Conservation (phyloP, 1,140 invertebrate genomes). For the Antheraea pernyi region DNA sequence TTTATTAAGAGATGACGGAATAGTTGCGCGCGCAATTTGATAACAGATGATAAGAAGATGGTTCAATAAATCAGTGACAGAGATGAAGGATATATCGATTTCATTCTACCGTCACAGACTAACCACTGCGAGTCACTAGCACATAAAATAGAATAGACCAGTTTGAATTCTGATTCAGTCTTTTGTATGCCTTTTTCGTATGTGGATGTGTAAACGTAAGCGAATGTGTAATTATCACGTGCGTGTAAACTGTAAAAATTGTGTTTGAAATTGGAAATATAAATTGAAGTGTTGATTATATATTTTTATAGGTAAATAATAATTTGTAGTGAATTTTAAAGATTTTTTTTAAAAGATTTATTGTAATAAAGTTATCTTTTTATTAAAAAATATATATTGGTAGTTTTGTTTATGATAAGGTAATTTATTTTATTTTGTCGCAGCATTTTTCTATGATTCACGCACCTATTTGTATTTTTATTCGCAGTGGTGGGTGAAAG, state of each 20-base stretch:
- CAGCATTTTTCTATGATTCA: conserved; percentile 8
- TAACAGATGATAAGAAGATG: conserved; percentile 48
- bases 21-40: conserved; percentile 49
- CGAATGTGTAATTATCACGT: conserved; percentile 45
- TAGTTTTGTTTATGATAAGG: neutral
- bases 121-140: conserved; percentile 5
- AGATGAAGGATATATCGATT: conserved; percentile 43
- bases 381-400: neutral
- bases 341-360: no score
- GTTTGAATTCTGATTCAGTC: conserved; percentile 38
- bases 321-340: no score
- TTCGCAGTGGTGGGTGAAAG: conserved; percentile 58
- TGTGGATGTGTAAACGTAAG: conserved; percentile 46
- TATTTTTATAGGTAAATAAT: neutral
- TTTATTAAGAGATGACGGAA: neutral
- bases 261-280: neutral
- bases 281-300: neutral
- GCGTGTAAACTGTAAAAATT: conserved; percentile 30
- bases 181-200: conserved; percentile 42
- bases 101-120: conserved; percentile 22
- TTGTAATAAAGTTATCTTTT: no score
- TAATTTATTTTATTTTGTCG: neutral
- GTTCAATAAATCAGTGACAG: conserved; percentile 54
- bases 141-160: conserved; percentile 14
- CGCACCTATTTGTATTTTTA: conserved; percentile 50